Evolutionary conservation across 2,113 vertebrate species (phyloP).

Genomic region (Nothocercus nigrocapillus): DNA sequence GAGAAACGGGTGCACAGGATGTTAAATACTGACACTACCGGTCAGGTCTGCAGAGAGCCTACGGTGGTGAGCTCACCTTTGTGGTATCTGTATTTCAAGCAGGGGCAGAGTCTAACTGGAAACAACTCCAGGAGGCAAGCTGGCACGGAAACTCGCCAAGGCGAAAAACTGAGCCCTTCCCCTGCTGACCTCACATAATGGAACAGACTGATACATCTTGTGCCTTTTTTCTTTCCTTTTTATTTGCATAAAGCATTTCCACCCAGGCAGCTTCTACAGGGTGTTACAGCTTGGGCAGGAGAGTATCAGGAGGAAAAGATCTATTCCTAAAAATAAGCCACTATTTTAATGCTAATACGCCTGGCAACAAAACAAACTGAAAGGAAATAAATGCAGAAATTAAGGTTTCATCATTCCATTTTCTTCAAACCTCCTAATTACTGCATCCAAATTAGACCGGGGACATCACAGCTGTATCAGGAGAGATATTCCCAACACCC

Average conservation of each 20-base stretch:
- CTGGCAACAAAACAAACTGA: constrained; percentile 8
- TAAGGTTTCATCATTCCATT: not conserved
- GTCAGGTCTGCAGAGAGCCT: not conserved
- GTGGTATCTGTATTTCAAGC: not conserved
- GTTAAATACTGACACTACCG: accelerated
- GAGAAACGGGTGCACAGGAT: not conserved
- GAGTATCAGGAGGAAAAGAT: not conserved
- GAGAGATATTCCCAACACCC: not conserved
- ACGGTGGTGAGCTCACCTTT: not conserved
- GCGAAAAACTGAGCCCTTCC: not conserved
- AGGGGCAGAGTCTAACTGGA: not conserved
- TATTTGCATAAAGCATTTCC: not conserved
- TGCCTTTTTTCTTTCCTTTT: not conserved
- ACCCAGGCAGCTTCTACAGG: not conserved
- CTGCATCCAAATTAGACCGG: not conserved
- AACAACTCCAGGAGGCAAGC: not conserved
- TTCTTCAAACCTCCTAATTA: not conserved
- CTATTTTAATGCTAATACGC: not conserved
- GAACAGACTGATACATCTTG: not conserved
- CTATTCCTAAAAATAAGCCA: not conserved
- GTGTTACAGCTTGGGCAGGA: not conserved
- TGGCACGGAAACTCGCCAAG: not conserved
- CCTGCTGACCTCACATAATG: not conserved
- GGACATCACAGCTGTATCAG: not conserved
- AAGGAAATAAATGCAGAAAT: not conserved